Evolutionary conservation across 2,113 vertebrate genomes (phyloP).

Genomic region (Podiceps cristatus): DNA sequence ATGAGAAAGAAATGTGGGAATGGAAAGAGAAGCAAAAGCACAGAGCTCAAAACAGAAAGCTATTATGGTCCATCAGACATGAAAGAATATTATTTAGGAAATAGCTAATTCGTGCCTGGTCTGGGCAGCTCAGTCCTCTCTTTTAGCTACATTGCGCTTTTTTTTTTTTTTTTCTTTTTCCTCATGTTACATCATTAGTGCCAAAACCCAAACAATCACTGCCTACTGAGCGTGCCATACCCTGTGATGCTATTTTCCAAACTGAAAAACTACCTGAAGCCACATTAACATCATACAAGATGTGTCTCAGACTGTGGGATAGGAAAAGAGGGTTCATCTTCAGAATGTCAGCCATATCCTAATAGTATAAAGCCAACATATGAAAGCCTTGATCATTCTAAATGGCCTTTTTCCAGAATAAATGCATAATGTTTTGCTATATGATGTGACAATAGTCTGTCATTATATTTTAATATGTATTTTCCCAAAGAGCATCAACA

Average conservation of each 20-base stretch:
- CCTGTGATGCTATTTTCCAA: background rate
- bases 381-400: background rate
- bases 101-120: background rate
- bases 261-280: background rate
- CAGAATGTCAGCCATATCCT: background rate
- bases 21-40: constrained; percentile 41
- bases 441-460: background rate
- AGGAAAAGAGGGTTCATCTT: background rate
- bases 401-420: background rate
- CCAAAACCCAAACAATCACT: background rate
- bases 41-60: background rate
- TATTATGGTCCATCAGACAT: background rate
- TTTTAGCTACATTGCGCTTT: background rate
- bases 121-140: background rate
- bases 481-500: background rate
- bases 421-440: background rate
- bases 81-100: constrained; percentile 53
- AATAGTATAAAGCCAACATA: background rate
- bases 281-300: background rate
- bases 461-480: background rate
- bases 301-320: background rate
- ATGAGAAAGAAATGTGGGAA: constrained; percentile 41
- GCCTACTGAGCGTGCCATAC: background rate
- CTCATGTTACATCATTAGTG: background rate
- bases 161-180: background rate